These are phyloP conservation scores for Vulpes ferrilata DNA, from an alignment of 2,113 vertebrate genomes.

Conservation along the genomic window DNA sequence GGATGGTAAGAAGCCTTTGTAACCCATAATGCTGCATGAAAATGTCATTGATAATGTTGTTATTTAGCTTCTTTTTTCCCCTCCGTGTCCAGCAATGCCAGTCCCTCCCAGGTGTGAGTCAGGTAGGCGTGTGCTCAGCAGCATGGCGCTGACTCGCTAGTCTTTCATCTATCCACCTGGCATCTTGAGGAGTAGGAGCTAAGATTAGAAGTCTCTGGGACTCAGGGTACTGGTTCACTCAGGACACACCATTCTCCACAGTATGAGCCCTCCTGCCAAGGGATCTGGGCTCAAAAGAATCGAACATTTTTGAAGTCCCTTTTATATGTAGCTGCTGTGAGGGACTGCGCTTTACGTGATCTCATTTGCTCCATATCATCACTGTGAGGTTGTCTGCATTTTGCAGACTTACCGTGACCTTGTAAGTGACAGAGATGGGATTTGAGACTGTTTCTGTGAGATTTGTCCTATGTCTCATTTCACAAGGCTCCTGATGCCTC, in stretches of 20 bases:
- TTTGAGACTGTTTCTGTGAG: neutral
- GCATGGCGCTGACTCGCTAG: neutral
- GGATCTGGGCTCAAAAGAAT: neutral
- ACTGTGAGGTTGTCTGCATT: slow-evolving; percentile 3
- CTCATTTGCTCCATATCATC: neutral
- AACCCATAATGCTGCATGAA: neutral
- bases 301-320: neutral
- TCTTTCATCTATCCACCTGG: neutral
- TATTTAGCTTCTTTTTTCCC: slow-evolving; percentile 1
- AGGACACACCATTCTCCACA: neutral
- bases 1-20: neutral
- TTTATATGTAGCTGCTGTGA: neutral
- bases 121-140: neutral
- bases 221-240: neutral
- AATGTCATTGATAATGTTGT: neutral
- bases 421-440: neutral
- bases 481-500: slow-evolving; percentile 1
- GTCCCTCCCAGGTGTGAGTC: neutral
- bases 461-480: neutral
- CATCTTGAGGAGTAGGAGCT: slow-evolving; percentile 11
- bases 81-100: neutral
- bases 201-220: slow-evolving; percentile 25
- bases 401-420: neutral
- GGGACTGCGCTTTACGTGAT: neutral
- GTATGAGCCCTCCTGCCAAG: neutral